phyloP scores from a whole-genome alignment of 1,140 invertebrate genomes.

The Musca domestica region DNA sequence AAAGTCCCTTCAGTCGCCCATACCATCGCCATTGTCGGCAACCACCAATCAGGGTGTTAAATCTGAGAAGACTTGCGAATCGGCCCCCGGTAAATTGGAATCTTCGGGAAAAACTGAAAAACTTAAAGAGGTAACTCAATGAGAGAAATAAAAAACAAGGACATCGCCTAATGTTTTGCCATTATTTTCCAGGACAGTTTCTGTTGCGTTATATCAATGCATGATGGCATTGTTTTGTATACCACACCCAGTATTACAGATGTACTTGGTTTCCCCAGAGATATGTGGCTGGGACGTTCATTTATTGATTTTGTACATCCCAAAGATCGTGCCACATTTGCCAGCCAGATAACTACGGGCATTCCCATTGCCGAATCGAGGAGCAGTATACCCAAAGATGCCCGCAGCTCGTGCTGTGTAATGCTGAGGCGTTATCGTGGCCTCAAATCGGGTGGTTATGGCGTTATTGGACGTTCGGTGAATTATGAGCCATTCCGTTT shows the following conservation, averaged over 20 bases:
- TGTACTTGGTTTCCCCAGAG: conserved; percentile 75
- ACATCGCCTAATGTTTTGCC: background rate
- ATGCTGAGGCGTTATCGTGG: conserved; percentile 57
- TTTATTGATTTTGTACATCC: conserved; percentile 85
- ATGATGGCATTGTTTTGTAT: conserved; percentile 76
- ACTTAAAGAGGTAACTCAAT: conserved; percentile 27
- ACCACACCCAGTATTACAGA: conserved; percentile 69
- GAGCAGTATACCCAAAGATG: conserved; percentile 41
- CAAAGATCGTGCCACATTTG: conserved; percentile 66
- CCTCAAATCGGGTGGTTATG: conserved; percentile 59
- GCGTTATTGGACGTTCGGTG: conserved; percentile 61
- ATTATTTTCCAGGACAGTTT: conserved; percentile 63
- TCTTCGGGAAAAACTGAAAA: conserved; percentile 25
- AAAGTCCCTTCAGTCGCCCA: conserved; percentile 32
- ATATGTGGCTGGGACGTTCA: conserved; percentile 80
- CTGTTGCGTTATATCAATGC: conserved; percentile 76
- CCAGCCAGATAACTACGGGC: conserved; percentile 61
- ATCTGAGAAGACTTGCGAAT: conserved; percentile 38
- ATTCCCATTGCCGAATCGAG: conserved; percentile 56
- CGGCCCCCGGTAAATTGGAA: conserved; percentile 38
- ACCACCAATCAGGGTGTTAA: conserved; percentile 27
- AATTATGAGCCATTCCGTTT: conserved; percentile 73
- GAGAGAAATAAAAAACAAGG: background rate
- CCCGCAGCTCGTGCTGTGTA: conserved; percentile 43
- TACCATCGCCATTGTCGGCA: conserved; percentile 27